These are phyloP conservation scores for Petaurus breviceps DNA, from an alignment of 2,113 vertebrate species.

Conservation along the genomic window DNA sequence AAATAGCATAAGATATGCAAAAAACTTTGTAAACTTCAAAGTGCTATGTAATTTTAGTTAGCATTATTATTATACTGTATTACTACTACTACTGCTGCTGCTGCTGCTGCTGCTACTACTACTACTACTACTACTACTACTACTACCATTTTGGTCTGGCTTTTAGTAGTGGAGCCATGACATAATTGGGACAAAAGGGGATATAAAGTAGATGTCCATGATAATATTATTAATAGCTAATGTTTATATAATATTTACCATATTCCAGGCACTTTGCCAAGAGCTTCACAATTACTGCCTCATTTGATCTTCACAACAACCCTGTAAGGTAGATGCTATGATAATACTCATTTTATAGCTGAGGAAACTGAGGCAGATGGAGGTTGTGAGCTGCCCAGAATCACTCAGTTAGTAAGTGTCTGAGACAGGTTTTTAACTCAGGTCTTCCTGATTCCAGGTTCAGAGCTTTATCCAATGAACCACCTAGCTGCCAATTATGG, in stretches of 20 bases:
- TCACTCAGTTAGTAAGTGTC: neutral
- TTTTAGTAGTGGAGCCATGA: conserved; percentile 21
- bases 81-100: no score
- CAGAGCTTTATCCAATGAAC: neutral
- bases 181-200: neutral
- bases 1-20: neutral
- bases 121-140: no score
- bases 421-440: neutral
- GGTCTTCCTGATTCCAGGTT: neutral
- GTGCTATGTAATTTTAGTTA: neutral
- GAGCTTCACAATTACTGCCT: neutral
- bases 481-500: neutral
- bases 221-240: neutral
- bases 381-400: neutral
- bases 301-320: neutral
- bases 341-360: neutral
- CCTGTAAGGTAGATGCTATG: neutral
- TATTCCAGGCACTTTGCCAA: neutral
- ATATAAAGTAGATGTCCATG: neutral
- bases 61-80: neutral
- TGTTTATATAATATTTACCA: neutral
- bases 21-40: neutral
- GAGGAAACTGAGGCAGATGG: neutral
- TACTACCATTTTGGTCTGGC: neutral
- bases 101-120: no score